phyloP scores from a whole-genome alignment of 2,888 invertebrate genomes.

The Mamestra brassicae region DNA sequence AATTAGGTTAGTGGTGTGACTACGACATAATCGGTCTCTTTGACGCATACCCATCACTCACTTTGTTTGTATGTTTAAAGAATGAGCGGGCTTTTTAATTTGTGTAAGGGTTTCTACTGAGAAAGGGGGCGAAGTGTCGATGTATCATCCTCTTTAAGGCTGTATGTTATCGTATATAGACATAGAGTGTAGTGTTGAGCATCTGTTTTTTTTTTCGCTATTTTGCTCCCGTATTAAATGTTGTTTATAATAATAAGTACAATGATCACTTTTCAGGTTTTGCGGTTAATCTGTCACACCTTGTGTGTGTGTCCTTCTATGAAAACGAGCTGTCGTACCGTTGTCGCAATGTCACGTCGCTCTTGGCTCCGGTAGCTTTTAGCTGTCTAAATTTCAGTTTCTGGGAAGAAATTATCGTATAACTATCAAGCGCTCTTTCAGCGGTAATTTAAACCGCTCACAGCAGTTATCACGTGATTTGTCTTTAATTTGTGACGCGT shows the following conservation, averaged over 20 bases:
- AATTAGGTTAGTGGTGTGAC: constrained; percentile 54
- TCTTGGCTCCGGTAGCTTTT: neutral
- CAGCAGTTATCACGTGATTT: neutral
- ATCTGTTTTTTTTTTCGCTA: no score
- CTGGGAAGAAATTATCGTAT: no score
- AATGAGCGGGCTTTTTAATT: constrained; percentile 42
- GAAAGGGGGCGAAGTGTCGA: constrained; percentile 7
- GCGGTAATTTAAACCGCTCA: no score
- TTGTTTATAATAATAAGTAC: no score
- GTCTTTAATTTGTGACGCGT: neutral
- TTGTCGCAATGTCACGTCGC: neutral
- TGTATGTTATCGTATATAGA: neutral
- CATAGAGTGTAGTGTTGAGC: no score
- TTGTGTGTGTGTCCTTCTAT: neutral
- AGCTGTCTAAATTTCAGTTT: no score
- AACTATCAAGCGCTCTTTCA: no score
- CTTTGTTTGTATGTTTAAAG: constrained; percentile 38
- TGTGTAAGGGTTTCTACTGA: constrained; percentile 26
- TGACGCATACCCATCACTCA: constrained; percentile 52
- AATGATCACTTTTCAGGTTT: no score
- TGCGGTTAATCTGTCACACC: no score
- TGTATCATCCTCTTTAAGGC: constrained; percentile 22
- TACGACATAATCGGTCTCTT: constrained; percentile 16
- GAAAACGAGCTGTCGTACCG: neutral
- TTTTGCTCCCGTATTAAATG: no score